Conservation (phyloP, 2,113 vertebrate genomes). For the Fulica atra region DNA sequence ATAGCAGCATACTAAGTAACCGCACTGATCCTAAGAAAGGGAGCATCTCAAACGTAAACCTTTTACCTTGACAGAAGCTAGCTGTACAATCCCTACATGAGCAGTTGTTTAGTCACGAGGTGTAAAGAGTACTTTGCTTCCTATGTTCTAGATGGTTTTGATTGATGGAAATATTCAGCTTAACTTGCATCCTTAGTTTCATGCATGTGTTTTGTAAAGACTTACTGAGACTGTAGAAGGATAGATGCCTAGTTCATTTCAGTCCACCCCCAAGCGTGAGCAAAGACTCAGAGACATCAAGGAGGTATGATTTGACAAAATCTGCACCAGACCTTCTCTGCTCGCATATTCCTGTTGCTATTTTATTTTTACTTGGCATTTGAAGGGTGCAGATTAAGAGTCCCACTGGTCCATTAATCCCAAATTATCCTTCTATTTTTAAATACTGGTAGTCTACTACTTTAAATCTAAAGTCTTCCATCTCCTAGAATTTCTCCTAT, state of each 20-base stretch:
- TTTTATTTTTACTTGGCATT: not conserved
- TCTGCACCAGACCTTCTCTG: not conserved
- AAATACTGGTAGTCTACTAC: not conserved
- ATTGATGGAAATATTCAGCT: not conserved
- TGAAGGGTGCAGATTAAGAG: not conserved
- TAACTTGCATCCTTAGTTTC: not conserved
- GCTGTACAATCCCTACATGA: not conserved
- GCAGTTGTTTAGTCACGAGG: not conserved
- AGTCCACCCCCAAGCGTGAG: not conserved
- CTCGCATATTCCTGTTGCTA: not conserved
- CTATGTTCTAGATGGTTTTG: not conserved
- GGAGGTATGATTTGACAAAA: not conserved
- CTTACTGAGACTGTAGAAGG: not conserved
- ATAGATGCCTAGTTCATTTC: not conserved
- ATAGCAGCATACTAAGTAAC: not conserved
- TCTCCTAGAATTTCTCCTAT: not conserved
- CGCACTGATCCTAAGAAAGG: not conserved
- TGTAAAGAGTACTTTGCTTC: not conserved
- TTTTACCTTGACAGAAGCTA: not conserved
- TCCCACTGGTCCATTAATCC: not conserved
- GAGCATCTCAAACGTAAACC: not conserved
- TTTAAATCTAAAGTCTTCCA: not conserved
- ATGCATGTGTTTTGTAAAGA: not conserved
- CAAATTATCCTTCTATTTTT: not conserved
- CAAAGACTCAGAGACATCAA: not conserved